phyloP scores from a whole-genome alignment of 2,888 invertebrate species.

The Tetragonisca angustula region DNA sequence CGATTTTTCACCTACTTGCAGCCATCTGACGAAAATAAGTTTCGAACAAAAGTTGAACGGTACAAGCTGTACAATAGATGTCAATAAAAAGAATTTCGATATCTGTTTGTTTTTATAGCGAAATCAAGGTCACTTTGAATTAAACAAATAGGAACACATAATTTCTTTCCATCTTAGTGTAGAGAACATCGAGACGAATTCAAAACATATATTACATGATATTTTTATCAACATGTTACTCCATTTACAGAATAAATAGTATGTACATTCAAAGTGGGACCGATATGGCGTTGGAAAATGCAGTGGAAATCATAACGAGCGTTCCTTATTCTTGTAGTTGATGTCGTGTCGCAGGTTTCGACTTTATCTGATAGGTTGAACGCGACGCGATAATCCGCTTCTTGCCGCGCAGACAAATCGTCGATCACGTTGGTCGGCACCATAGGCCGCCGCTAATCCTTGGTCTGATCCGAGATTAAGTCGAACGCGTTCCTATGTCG shows the following conservation, averaged over 20 bases:
- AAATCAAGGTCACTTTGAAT: too few species aligned
- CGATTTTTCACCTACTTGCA: too few species aligned
- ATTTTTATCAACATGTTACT: too few species aligned
- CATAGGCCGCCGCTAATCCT: constrained; percentile 56
- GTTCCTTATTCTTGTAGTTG: background rate
- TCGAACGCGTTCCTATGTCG: background rate
- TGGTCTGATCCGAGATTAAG: constrained; percentile 59
- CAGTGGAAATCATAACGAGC: background rate
- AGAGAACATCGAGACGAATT: too few species aligned
- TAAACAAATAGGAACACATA: too few species aligned
- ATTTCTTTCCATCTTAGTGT: too few species aligned
- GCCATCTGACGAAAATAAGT: too few species aligned
- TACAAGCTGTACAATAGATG: too few species aligned
- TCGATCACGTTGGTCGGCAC: constrained; percentile 23
- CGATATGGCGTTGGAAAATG: background rate
- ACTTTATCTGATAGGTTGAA: constrained; percentile 25
- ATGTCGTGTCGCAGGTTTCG: background rate
- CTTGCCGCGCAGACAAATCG: constrained; percentile 49
- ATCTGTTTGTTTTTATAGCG: too few species aligned
- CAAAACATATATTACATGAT: too few species aligned
- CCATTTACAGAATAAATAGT: background rate
- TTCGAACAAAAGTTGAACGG: too few species aligned
- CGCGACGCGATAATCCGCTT: constrained; percentile 49
- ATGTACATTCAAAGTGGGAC: background rate
- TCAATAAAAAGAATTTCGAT: too few species aligned